These are phyloP conservation scores for Amphiduros pacificus DNA, from an alignment of 2,888 invertebrate species.

Conservation along the genomic window DNA sequence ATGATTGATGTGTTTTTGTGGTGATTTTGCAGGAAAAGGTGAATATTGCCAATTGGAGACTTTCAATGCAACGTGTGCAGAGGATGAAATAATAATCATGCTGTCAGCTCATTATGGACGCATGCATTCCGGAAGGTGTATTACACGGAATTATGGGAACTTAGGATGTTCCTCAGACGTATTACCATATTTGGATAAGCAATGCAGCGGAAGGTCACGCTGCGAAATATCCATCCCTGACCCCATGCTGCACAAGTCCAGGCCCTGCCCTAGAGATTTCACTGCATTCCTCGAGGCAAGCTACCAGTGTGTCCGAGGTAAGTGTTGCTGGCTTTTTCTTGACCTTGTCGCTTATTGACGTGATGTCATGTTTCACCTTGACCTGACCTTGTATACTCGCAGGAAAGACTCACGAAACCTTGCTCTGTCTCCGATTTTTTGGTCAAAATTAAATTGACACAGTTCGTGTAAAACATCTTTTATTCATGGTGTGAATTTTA, in stretches of 20 bases:
- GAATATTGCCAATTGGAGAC: conserved; percentile 11
- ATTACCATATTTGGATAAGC: neutral
- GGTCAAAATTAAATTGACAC: no score
- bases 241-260: neutral
- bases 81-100: conserved; percentile 25
- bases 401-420: no score
- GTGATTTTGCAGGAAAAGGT: neutral
- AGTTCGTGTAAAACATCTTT: no score
- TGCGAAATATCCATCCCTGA: neutral
- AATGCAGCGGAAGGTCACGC: neutral
- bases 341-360: no score
- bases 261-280: neutral
- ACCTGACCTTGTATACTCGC: no score
- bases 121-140: conserved; percentile 23
- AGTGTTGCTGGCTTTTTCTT: no score
- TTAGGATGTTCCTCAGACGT: neutral
- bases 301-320: neutral
- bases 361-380: no score
- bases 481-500: no score
- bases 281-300: neutral
- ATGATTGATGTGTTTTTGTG: no score
- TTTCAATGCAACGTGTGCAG: conserved; percentile 26
- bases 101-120: conserved; percentile 24
- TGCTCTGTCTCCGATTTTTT: no score
- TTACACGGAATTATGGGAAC: conserved; percentile 17